These are phyloP conservation scores for Strix aluco DNA, from an alignment of 2,113 vertebrate species.

Conservation along the genomic window DNA sequence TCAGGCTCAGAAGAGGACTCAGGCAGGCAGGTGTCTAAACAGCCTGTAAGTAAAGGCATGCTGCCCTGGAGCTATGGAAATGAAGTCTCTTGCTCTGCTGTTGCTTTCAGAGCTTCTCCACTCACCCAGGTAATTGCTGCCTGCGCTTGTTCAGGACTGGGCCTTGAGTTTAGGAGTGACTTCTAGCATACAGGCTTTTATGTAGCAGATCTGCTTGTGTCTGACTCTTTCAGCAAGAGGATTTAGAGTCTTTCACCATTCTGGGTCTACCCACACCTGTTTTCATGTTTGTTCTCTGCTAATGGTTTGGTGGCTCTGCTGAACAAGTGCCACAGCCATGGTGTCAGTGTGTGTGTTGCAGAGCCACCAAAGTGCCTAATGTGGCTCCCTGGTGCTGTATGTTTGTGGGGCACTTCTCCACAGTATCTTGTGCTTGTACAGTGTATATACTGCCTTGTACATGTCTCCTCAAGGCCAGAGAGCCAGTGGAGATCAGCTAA, in stretches of 20 bases:
- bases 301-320: background rate
- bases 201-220: background rate
- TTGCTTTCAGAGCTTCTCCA: background rate
- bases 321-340: fast-evolving
- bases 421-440: fast-evolving
- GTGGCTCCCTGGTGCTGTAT: background rate
- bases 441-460: fast-evolving
- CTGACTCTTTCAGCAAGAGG: background rate
- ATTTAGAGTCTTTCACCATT: background rate
- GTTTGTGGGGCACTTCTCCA: background rate
- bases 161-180: background rate
- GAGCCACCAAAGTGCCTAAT: background rate
- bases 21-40: background rate
- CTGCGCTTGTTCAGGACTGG: background rate
- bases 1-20: background rate
- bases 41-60: background rate
- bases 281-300: background rate
- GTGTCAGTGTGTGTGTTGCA: fast-evolving
- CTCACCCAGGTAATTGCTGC: background rate
- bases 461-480: background rate
- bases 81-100: background rate
- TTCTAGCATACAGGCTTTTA: background rate
- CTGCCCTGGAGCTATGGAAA: background rate
- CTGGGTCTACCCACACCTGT: background rate
- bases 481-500: background rate